Conservation (phyloP, 2,888 invertebrate species). For the Brassicogethes aeneus region DNA sequence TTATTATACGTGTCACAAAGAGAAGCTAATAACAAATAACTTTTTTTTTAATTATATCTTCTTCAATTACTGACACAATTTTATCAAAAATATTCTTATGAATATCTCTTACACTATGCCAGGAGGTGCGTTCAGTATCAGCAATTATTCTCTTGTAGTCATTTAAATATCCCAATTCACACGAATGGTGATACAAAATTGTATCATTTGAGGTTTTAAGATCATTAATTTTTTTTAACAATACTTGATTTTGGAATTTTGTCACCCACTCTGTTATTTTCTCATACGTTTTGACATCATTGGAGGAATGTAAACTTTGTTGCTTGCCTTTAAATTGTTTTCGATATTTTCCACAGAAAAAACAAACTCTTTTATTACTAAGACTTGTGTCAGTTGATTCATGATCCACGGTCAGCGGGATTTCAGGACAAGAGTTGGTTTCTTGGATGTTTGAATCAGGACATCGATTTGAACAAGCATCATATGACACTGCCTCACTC, state of each 20-base stretch:
- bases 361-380: no score
- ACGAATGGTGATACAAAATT: conserved; percentile 10
- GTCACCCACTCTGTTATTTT: no score
- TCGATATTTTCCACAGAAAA: no score
- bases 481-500: no score
- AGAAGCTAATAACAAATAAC: conserved; percentile 21
- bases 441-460: no score
- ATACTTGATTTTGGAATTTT: background rate
- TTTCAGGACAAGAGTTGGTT: no score
- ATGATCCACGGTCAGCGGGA: no score
- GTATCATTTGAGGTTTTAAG: conserved; percentile 3
- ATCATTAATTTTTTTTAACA: background rate
- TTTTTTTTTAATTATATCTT: conserved; percentile 22
- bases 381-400: no score
- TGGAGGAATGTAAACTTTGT: no score
- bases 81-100: conserved; percentile 22
- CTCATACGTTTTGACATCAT: no score
- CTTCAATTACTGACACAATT: conserved; percentile 17
- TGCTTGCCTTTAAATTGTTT: no score
- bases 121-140: conserved; percentile 6
- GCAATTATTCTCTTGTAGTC: background rate
- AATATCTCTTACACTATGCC: conserved; percentile 11
- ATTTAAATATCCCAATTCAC: conserved; percentile 5
- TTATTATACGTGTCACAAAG: conserved; percentile 20
- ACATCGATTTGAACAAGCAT: no score